Conservation (phyloP, 1,140 invertebrate genomes). For the Nilaparvata lugens region DNA sequence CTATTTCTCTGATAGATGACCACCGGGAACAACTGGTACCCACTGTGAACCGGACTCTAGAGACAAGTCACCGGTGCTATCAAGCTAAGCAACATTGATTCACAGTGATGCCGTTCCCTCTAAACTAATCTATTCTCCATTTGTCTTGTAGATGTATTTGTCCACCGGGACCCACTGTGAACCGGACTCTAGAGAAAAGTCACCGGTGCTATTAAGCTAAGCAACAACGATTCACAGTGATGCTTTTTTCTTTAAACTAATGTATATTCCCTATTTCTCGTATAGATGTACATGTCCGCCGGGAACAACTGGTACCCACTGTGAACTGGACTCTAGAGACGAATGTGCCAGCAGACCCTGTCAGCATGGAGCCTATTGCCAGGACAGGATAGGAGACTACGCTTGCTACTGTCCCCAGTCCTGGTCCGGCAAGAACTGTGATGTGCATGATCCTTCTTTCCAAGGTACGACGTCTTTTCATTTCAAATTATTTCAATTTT, state of each 20-base stretch:
- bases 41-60: conserved; percentile 74
- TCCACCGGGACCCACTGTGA: no score
- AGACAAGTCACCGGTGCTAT: no score
- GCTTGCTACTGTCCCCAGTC: conserved; percentile 70
- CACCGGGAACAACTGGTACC: conserved; percentile 50
- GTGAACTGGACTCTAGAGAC: conserved; percentile 69
- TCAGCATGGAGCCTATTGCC: conserved; percentile 68
- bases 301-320: conserved; percentile 61
- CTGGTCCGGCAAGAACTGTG: conserved; percentile 75
- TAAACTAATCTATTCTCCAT: no score
- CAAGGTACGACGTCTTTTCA: conserved; percentile 59
- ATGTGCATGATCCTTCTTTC: conserved; percentile 62
- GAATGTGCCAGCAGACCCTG: conserved; percentile 79
- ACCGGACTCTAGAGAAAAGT: no score
- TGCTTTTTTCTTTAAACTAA: no score
- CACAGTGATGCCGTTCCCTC: no score
- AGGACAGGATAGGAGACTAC: conserved; percentile 68
- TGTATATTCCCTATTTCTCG: no score
- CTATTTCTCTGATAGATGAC: no score
- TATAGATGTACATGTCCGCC: no score
- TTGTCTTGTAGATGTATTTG: not conserved
- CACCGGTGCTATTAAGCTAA: no score
- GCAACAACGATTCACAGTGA: no score
- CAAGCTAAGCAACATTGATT: no score
- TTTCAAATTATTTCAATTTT: conserved; percentile 24